Base-by-base conservation (phyloP, 2,888 invertebrate species). In the Chloromyia formosa region DNA sequence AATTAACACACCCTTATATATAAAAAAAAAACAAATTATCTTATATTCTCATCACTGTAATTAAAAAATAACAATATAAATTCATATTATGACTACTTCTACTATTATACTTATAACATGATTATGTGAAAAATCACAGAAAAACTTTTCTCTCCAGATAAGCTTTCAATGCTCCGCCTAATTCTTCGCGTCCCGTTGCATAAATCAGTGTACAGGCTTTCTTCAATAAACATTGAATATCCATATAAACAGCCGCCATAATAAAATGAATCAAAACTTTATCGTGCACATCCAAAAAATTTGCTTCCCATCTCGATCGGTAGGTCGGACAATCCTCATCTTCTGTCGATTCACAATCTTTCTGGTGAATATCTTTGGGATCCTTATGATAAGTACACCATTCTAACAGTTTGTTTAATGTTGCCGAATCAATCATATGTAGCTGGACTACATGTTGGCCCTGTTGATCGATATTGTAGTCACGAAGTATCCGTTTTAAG, bases 371-470 rank as follows among this genome's bases (percentile, higher is more conserved):
- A n/a, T n/a, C n/a, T n/a, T n/a, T n/a, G 2, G 2, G 2, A 10
- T 53, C 53, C 53, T 9, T 53, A 23, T 60, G 60, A 60, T 60
- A 14, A 22, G 20, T 22, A 22, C 60, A 60, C 60, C 60, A 60
- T 23, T 22, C n/a, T 7, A 60, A n/a, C 9, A 60, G 2, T 23
- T 60, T 60, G 14, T 5, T 5, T 23, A 60, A 27, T 22, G 7
- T 23, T 14, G 7, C 14, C 9, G 60, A 60, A 60, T 60, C 60
- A n/a, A 60, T 23, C 10, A 1, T 7, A 0, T 22, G 14, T 22
- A 60, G 12, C 23, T 9, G 5, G n/a, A 60, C 23, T 4, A 27
- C 23, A 14, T 27, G 23, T n/a, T 22, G 27, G 7, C 7, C 27
- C 27, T 4, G 7, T 4, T 7, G 3, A 4, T 35, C 27, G 2